phyloP scores from a whole-genome alignment of 2,113 vertebrate species.

The Oenanthe melanoleuca region DNA sequence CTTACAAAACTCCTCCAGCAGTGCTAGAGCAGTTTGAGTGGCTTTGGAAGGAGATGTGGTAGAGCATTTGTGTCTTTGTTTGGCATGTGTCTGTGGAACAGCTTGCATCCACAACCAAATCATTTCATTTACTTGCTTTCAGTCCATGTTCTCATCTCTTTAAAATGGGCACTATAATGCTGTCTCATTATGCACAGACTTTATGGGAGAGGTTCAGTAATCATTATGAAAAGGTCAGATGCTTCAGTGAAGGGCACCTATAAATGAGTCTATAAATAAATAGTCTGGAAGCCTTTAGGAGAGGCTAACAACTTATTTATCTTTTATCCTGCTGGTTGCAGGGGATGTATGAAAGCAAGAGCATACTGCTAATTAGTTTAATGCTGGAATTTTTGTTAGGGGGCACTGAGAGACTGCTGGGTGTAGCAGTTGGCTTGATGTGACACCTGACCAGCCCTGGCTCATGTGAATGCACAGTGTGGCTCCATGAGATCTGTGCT shows the following conservation, averaged over 20 bases:
- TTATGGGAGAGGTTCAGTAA: slow-evolving; percentile 60
- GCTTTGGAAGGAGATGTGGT: neutral
- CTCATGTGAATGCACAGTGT: neutral
- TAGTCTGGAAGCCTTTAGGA: slow-evolving; percentile 48
- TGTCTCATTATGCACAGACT: slow-evolving; percentile 54
- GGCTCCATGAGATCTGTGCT: neutral
- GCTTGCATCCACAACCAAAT: neutral
- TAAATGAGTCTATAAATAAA: slow-evolving; percentile 68
- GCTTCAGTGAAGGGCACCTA: slow-evolving; percentile 62
- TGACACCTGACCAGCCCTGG: neutral
- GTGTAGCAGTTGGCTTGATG: neutral
- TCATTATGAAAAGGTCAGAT: slow-evolving; percentile 62
- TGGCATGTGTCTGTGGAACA: slow-evolving; percentile 19
- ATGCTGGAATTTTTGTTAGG: neutral
- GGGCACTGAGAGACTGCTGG: neutral
- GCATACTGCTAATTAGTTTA: slow-evolving; percentile 41
- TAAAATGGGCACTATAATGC: slow-evolving; percentile 34
- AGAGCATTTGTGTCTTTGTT: neutral
- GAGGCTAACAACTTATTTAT: slow-evolving; percentile 55
- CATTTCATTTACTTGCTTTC: slow-evolving; percentile 8
- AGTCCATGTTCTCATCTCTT: slow-evolving; percentile 36
- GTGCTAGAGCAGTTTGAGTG: neutral
- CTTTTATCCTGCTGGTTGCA: slow-evolving; percentile 38
- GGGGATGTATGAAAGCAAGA: neutral
- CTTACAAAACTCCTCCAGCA: neutral